Evolutionary conservation across 2,797 vertebrate species (phyloP).

Genomic region (Aldrovandia affinis): DNA sequence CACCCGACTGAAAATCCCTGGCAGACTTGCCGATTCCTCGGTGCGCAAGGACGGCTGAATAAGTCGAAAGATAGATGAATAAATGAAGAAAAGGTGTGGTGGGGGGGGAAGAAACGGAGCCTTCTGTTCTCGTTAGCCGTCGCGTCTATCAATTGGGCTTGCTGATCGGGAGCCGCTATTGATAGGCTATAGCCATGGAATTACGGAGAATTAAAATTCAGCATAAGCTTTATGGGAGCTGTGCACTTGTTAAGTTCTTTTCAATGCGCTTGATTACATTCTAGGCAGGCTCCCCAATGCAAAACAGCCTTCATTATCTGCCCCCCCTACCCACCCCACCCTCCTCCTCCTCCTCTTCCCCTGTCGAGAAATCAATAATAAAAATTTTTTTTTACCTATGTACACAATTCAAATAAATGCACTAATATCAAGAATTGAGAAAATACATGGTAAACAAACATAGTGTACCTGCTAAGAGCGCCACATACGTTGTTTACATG

Average conservation of each 20-base stretch:
- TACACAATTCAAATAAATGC: conserved; percentile 31
- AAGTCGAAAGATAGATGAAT: conserved; percentile 70
- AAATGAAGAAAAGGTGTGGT: conserved; percentile 47
- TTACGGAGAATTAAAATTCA: conserved; percentile 50
- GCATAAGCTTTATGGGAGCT: conserved; percentile 42
- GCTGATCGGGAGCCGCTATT: conserved; percentile 37
- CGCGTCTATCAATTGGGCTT: conserved; percentile 35
- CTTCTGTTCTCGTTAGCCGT: conserved; percentile 58
- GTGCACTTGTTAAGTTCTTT: conserved; percentile 63
- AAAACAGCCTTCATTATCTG: conserved; percentile 60
- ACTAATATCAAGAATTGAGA: neutral
- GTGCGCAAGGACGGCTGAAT: conserved; percentile 59
- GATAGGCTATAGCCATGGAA: conserved; percentile 44
- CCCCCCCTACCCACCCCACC: conserved; percentile 50
- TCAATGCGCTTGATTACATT: conserved; percentile 62
- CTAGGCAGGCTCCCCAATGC: conserved; percentile 52
- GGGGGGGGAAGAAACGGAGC: conserved; percentile 45
- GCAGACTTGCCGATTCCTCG: conserved; percentile 63
- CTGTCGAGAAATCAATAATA: conserved; percentile 54
- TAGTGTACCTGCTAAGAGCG: neutral
- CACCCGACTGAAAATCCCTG: conserved; percentile 58
- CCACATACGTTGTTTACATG: neutral
- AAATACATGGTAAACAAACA: neutral
- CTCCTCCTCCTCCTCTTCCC: conserved; percentile 41
- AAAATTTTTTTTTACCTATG: conserved; percentile 53